Conservation (phyloP, 2,113 vertebrate genomes). For the Fregetta grallaria region DNA sequence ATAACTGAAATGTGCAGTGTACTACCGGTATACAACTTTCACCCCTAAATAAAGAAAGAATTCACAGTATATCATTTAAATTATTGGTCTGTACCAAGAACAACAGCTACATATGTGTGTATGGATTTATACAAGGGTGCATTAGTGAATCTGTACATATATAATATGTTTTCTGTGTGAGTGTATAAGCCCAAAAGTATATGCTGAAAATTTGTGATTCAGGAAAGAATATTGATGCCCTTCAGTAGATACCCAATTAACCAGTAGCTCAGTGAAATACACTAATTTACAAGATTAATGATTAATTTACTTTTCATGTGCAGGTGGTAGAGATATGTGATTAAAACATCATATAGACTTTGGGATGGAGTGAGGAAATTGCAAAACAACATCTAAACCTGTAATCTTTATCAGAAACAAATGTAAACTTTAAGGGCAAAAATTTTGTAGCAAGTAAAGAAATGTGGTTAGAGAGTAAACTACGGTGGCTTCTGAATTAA, state of each 20-base stretch:
- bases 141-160: neutral
- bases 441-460: neutral
- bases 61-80: neutral
- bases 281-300: neutral
- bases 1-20: neutral
- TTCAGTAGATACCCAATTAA: neutral
- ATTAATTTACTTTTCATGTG: neutral
- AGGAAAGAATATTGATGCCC: neutral
- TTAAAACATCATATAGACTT: neutral
- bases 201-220: neutral
- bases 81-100: neutral
- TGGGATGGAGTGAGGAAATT: neutral
- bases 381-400: neutral
- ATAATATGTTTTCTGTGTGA: neutral
- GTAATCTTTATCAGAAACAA: neutral
- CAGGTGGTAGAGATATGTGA: neutral
- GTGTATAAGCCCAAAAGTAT: neutral
- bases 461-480: neutral
- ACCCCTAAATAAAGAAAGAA: neutral
- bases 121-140: neutral
- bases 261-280: neutral
- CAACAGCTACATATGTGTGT: neutral
- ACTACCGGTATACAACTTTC: accelerated
- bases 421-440: neutral
- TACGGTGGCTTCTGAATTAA: neutral